Evolutionary conservation across 2,888 invertebrate species (phyloP).

Genomic region (Orthonevra nobilis): DNA sequence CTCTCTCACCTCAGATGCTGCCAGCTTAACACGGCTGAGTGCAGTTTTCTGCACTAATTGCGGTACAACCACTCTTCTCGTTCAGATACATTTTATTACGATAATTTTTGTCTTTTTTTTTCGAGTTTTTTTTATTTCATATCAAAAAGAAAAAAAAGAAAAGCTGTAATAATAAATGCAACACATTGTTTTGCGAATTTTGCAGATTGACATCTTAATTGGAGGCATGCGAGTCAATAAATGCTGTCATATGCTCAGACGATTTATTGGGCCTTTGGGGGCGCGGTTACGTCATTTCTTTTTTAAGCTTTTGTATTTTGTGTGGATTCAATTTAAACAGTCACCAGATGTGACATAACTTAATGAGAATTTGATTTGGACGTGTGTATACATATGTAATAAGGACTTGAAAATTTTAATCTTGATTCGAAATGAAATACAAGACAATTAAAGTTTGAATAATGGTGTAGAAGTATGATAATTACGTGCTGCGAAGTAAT

Average conservation of each 20-base stretch:
- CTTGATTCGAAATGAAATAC: no score
- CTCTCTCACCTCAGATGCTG: no score
- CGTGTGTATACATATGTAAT: not conserved
- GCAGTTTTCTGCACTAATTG: slow-evolving; percentile 58
- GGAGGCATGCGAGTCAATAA: slow-evolving; percentile 40
- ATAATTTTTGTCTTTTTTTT: slow-evolving; percentile 1
- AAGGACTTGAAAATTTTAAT: no score
- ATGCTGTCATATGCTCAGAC: slow-evolving; percentile 34
- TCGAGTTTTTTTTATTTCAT: slow-evolving; percentile 2
- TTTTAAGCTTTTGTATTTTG: no score
- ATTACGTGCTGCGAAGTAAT: no score
- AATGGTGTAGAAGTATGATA: no score
- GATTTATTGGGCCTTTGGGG: slow-evolving; percentile 13
- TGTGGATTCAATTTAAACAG: not conserved
- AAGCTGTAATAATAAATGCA: not conserved
- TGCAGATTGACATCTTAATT: slow-evolving; percentile 40
- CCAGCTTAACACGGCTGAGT: slow-evolving; percentile 1
- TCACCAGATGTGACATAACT: slow-evolving; percentile 33
- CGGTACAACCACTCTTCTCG: slow-evolving; percentile 38
- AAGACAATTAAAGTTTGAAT: no score
- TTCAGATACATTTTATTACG: slow-evolving; percentile 10
- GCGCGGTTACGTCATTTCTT: slow-evolving; percentile 29
- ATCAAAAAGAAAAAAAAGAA: slow-evolving; percentile 6
- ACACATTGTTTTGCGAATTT: not conserved
- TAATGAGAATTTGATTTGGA: slow-evolving; percentile 7